Conservation (phyloP, 2,888 invertebrate genomes). For the Sarcophaga variegata region DNA sequence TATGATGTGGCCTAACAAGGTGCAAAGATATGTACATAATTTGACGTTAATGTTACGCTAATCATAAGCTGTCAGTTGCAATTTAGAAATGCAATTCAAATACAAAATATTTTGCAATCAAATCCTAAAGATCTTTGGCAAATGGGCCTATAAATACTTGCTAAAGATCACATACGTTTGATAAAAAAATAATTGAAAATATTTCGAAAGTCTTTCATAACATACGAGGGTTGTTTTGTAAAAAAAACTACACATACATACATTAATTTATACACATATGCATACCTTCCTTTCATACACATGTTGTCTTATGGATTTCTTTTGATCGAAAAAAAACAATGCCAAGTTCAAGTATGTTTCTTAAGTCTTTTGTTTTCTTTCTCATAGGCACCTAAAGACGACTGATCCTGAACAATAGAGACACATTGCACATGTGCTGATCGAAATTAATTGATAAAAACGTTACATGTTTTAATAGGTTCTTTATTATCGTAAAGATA, state of each 20-base stretch:
- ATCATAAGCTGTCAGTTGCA: conserved; percentile 79
- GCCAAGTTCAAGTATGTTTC: conserved; percentile 12
- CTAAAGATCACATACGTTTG: not conserved
- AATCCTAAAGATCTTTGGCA: not conserved
- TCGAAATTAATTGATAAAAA: conserved; percentile 61
- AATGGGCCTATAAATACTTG: conserved; percentile 12
- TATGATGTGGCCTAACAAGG: conserved; percentile 16
- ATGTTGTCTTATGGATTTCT: conserved; percentile 33
- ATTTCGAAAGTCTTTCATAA: too few species aligned
- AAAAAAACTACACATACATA: not conserved
- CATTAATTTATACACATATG: not conserved
- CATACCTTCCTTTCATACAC: conserved; percentile 24
- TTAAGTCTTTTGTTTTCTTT: conserved; percentile 64
- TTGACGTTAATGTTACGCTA: conserved; percentile 80
- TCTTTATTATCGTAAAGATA: too few species aligned
- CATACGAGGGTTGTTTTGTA: conserved; percentile 11
- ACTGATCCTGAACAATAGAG: too few species aligned
- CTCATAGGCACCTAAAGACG: conserved; percentile 8
- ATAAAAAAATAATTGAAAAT: too few species aligned
- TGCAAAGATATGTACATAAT: conserved; percentile 74
- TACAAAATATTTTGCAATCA: not conserved
- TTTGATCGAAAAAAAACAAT: conserved; percentile 10
- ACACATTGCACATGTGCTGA: conserved; percentile 62
- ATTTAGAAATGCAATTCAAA: conserved; percentile 68
- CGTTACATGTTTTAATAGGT: not conserved